Percentiles rank a stretch among this genome's conserved stretches.
Conservation (phyloP, 2,797 vertebrate species). For the Choloepus didactylus region DNA sequence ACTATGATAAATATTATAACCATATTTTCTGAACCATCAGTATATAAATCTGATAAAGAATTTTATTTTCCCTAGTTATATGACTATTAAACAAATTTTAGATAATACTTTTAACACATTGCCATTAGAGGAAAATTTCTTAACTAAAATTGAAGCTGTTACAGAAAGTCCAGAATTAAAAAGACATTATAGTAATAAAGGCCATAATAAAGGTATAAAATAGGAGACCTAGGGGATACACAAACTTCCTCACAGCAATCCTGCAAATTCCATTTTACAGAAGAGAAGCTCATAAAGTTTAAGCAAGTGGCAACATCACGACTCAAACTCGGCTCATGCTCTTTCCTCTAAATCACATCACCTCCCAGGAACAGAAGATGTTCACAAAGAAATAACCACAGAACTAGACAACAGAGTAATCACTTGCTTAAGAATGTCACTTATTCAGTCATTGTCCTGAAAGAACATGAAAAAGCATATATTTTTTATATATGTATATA, state of each 20-base stretch:
- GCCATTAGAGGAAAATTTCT: background rate
- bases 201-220: background rate
- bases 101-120: slow-evolving; percentile 12
- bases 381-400: background rate
- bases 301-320: background rate
- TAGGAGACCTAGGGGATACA: background rate
- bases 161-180: background rate
- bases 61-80: background rate
- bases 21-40: background rate
- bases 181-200: background rate
- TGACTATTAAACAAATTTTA: background rate
- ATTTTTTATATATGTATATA: no score
- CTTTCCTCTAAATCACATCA: background rate
- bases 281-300: background rate
- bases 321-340: background rate
- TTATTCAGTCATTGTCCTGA: background rate
- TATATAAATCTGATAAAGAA: background rate
- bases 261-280: background rate
- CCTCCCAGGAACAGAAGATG: background rate
- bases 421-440: background rate
- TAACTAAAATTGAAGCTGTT: background rate
- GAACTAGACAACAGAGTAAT: background rate
- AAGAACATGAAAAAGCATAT: background rate
- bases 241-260: background rate
- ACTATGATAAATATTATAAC: background rate